Percentiles rank a stretch among this genome's conserved stretches.
Evolutionary conservation across 2,888 invertebrate genomes (phyloP).

Genomic region (Labia minor): DNA sequence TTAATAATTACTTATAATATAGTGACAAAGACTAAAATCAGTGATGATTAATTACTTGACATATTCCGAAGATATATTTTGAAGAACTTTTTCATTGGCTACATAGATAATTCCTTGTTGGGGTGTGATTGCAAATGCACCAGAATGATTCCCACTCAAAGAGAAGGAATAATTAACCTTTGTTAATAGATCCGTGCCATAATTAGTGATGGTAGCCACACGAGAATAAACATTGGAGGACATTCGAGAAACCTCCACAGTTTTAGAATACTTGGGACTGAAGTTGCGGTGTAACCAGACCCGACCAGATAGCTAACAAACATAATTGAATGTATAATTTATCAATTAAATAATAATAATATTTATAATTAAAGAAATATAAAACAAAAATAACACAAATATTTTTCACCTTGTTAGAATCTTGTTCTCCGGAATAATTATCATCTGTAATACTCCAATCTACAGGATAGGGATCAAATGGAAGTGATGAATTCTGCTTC

Average conservation of each 20-base stretch:
- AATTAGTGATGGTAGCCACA: background rate
- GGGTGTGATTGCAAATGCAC: slow-evolving; percentile 43
- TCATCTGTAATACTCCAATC: background rate
- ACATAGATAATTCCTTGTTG: slow-evolving; percentile 48
- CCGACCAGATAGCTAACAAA: background rate
- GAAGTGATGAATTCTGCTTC: background rate
- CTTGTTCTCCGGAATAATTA: background rate
- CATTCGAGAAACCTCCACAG: background rate
- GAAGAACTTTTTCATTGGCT: slow-evolving; percentile 38
- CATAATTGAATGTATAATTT: background rate
- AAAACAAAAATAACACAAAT: background rate
- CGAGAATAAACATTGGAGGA: background rate
- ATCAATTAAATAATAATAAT: background rate
- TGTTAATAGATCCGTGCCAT: background rate
- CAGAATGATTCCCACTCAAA: background rate
- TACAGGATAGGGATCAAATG: background rate
- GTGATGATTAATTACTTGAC: no score
- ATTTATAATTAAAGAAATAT: background rate
- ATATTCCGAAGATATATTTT: slow-evolving; percentile 36
- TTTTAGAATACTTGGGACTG: background rate
- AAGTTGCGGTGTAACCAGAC: background rate
- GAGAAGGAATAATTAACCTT: background rate
- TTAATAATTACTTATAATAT: no score
- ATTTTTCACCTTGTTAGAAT: background rate
- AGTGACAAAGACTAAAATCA: no score